Evolutionary conservation across 2,797 vertebrate genomes (phyloP).

Genomic region (Lerista edwardsae): DNA sequence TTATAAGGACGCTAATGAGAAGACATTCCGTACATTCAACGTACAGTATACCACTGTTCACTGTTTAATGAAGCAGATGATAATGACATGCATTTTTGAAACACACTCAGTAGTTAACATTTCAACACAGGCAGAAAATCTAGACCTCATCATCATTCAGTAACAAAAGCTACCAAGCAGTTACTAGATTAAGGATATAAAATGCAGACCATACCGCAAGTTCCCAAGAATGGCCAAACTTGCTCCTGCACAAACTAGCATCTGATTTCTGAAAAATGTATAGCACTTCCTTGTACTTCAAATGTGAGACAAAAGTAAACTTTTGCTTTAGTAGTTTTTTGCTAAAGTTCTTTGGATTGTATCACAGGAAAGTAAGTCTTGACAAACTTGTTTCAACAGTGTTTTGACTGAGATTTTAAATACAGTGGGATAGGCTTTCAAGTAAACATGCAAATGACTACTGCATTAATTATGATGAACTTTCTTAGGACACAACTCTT

Average conservation of each 20-base stretch:
- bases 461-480: no score
- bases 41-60: neutral
- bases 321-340: no score
- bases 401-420: no score
- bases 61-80: neutral
- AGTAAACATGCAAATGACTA: no score
- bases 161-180: neutral
- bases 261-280: neutral
- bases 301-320: neutral
- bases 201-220: neutral
- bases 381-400: no score
- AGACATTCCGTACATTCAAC: neutral
- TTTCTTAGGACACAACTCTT: no score
- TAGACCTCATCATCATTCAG: neutral
- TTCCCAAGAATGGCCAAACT: neutral
- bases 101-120: neutral
- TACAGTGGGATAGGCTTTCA: no score
- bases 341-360: no score
- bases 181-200: neutral
- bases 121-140: neutral
- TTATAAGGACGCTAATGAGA: neutral
- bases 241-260: neutral
- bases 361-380: no score
- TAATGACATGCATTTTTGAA: neutral
- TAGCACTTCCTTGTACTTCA: neutral